Base-by-base conservation (phyloP, 2,113 vertebrate genomes). In the Acanthochromis polyacanthus region DNA sequence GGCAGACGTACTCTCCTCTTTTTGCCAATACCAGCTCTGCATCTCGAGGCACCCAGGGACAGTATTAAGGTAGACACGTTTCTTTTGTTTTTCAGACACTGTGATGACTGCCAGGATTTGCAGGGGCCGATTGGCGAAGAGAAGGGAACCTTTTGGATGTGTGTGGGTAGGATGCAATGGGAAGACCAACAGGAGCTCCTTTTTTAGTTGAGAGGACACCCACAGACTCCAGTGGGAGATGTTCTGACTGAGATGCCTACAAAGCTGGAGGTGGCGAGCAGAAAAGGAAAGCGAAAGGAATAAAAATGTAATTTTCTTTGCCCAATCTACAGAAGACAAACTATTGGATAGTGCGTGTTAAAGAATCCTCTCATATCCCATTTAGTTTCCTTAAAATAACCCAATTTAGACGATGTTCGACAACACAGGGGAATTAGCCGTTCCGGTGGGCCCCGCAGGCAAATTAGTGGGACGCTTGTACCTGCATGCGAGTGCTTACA, bases 141-240 rank as follows among this genome's bases (percentile, higher is more conserved):
- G 64, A 84, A 58, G 60, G 64, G 64, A 71, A 73, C 86, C 63
- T 84, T 84, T 84, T 86, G 82, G 53, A 76, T 81, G 76, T 75
- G 84, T 85, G 86, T 89, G 86, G 81, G 85, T 80, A 71, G 86
- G 71, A 77, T 75, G 63, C 70, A 56, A 50, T 58, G 52, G 60
- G 60, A 75, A 84, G 88, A 86, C 76, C 83, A 80, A 85, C 30
- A 67, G 81, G 72, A 80, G 77, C 76, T 82, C 62, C 60, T 80
- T 86, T 64, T 78, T 58, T 19, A 55, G 72, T 86, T 84, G 62
- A 85, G 90, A 89, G 84, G 88, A 90, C 88, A 91, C 91, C 85
- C 84, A 89, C 88, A 68, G 79, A 80, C 79, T 86, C 75, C 59
- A 62, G 79, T 74, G 88, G 88, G 91, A 91, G 84, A 85, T 76